Evolutionary conservation across 1,140 invertebrate species (phyloP), one percentile per base, ranked within the genome.

Genomic region (Diploscapter pachys): DNA sequence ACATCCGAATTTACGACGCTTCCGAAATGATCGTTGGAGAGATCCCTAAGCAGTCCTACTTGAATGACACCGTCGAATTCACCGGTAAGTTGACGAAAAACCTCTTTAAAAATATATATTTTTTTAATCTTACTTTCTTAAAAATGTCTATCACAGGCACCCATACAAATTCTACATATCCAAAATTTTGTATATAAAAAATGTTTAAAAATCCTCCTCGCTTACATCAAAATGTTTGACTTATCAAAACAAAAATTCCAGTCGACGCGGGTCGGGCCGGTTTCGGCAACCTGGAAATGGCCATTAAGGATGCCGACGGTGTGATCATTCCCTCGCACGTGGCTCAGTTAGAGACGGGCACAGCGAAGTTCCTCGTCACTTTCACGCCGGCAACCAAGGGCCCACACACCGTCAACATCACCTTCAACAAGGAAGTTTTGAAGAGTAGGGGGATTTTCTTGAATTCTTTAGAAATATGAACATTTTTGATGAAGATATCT

Each of bases 261-360:
- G 88, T 88, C 50, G 87, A 89, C 80, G 87, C 87, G 4, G 85
- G 85, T 11, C 76, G 81, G 51, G 88, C 88, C 67, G 88, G 88
- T 2, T 87, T 88, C 70, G 88, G 88, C 57, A 87, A 85, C 68
- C 77, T 88, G 65, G 87, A 89, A 79, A 87, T 88, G 65, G 81
- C 85, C 4, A 87, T 89, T 52, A 84, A 82, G 65, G 84, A 83
- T 66, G 79, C 82, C 51, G 78, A 81, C 52, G 74, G 79, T n/a
- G 74, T 79, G 50, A 84, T 85, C 51, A 85, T 85, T 72, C 83
- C 83, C 5, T 85, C 83, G 54, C 83, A 85, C 66, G 83, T 85
- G 11, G 80, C 75, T 49, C 83, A 85, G 64, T 64, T 85, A 52
- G 83, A 85, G 69, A 79, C 66, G 53, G 83, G 83, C 55, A 74